Percentiles rank a stretch among this genome's conserved stretches.
Evolutionary conservation across 2,888 invertebrate genomes (phyloP).

Genomic region (Caenorhabditis sp.): DNA sequence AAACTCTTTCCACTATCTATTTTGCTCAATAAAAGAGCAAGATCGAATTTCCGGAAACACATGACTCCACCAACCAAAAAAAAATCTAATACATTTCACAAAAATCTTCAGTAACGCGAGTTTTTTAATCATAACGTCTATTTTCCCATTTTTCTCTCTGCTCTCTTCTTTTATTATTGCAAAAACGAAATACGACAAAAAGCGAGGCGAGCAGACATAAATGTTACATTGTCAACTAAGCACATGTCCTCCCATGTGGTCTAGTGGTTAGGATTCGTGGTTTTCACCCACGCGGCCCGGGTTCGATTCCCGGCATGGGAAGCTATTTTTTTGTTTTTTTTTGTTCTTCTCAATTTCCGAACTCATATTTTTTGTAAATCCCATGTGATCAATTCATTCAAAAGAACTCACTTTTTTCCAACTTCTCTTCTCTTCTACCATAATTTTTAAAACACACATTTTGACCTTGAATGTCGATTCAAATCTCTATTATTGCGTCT

Average conservation of each 20-base stretch:
- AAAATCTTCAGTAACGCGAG: background rate
- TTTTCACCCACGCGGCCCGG: constrained; percentile 68
- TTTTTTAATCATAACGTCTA: background rate
- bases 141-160: background rate
- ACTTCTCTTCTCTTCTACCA: background rate
- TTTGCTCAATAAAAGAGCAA: background rate
- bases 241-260: constrained; percentile 58
- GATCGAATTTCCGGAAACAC: background rate
- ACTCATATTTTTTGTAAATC: background rate
- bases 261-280: constrained; percentile 68
- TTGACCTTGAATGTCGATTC: background rate
- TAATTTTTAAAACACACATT: background rate
- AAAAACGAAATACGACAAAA: background rate
- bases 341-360: background rate
- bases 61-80: background rate
- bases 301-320: constrained; percentile 69
- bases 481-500: background rate
- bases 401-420: background rate
- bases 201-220: background rate
- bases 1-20: background rate
- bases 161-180: background rate
- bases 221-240: background rate
- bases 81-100: background rate
- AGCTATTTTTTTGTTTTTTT: constrained; percentile 30
- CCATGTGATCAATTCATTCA: background rate